Base-by-base conservation (phyloP, 1,140 invertebrate genomes). In the Macrostomum lignano region DNA sequence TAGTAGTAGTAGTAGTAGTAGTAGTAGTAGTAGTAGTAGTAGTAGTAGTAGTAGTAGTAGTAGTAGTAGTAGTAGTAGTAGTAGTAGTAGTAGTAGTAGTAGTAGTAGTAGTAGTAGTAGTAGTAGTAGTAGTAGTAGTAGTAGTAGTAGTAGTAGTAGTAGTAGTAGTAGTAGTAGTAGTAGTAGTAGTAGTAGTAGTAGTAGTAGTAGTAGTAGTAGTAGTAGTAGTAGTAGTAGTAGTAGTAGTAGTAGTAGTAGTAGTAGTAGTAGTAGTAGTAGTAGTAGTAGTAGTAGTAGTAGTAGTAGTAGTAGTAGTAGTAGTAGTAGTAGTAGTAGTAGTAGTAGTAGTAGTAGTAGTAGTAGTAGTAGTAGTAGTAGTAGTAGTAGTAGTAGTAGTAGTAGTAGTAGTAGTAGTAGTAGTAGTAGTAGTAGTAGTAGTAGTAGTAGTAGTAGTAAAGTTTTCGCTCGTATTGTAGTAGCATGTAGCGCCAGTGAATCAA, bases 41-140 rank as follows among this genome's bases (percentile, higher is more conserved):
- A 35, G 33, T 22, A 35, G 33, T 22, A 35, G 33, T 22, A 35
- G 33, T 22, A 35, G 33, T 22, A 35, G 33, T 22, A 35, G 33
- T 22, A 35, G 33, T 22, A 35, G 33, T 22, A 35, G 33, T 22
- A 35, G 33, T 22, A 35, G 33, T 22, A 35, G 33, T 22, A 35
- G 33, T 22, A 35, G 33, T 22, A 35, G 33, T 22, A 35, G 33
- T 22, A 35, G 33, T 22, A 35, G 33, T 22, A 35, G 33, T 22
- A 35, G 33, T 22, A 35, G 33, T 22, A 35, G 33, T 22, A 35
- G 33, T 22, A 35, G 33, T 22, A 35, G 33, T 22, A 35, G 33
- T 22, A 35, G 33, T 22, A 35, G 33, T 22, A 35, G 33, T 22
- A 35, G 33, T 22, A 35, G 33, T 22, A 35, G 33, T 22, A 35